A percentile compares a stretch with the other conserved stretches of the same genome.
These are phyloP conservation scores for Uloborus diversus DNA, from an alignment of 1,140 invertebrate genomes.

Conservation along the genomic window DNA sequence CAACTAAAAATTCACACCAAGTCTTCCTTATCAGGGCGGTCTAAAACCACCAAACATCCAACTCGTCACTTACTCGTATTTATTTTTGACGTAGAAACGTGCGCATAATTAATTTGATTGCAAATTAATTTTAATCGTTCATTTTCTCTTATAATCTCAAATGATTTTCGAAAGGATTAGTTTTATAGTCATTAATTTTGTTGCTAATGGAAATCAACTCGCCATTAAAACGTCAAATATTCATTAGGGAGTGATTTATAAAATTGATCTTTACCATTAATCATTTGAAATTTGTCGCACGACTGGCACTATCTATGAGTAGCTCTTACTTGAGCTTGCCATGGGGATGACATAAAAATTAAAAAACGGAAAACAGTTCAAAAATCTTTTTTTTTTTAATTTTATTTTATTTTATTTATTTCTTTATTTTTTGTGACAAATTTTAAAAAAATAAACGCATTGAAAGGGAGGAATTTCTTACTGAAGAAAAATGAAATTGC, in stretches of 20 bases:
- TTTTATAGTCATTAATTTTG: conserved; percentile 37
- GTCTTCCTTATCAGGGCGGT: too few relatives aligned
- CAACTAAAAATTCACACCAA: not conserved
- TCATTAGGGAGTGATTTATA: conserved; percentile 36
- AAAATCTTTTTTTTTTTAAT: too few relatives aligned
- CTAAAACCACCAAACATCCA: not conserved
- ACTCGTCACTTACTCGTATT: too few relatives aligned
- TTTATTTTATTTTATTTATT: too few relatives aligned
- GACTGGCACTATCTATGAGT: conserved; percentile 14
- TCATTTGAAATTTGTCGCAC: conserved; percentile 37
- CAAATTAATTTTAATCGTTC: conserved; percentile 43
- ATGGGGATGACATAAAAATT: too few relatives aligned
- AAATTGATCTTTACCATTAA: conserved; percentile 39
- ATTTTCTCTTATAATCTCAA: conserved; percentile 34
- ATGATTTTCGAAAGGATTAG: conserved; percentile 4
- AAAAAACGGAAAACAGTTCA: too few relatives aligned
- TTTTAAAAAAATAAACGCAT: too few relatives aligned
- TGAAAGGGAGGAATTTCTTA: too few relatives aligned
- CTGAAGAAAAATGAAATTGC: too few relatives aligned
- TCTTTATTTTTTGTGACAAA: too few relatives aligned
- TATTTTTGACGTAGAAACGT: not conserved
- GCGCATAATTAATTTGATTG: conserved; percentile 29
- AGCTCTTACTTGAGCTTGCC: too few relatives aligned
- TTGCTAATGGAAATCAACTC: conserved; percentile 38
- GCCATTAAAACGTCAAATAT: conserved; percentile 45